Base-by-base conservation (phyloP, 2,113 vertebrate species). In the Gorsachius goisagi region DNA sequence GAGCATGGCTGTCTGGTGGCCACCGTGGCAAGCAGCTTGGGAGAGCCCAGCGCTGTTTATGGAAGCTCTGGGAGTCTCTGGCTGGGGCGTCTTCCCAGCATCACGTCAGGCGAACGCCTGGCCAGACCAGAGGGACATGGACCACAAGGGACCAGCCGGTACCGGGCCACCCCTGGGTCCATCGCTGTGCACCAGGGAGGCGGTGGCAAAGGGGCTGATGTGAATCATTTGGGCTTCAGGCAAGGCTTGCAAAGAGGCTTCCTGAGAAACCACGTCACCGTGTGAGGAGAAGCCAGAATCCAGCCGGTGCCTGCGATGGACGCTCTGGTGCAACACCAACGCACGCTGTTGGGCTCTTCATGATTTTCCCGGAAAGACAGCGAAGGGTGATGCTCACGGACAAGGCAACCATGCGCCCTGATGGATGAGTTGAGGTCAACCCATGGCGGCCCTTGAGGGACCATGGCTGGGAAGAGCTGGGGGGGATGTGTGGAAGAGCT, bases 241-340 rank as follows among this genome's bases (percentile, higher is more conserved):
- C 47, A 19, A 39, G 27, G 30, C 37, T 87, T 8, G 55, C 17
- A 60, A 4, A 8, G 67, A 33, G 44, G 26, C 26, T 68, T 39
- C 53, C 41, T 2, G 1, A 45, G 59, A 58, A 73, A 39, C 24
- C 18, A 1, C 0, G 0, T 1, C 26, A 7, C 20, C 7, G 5
- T 4, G 58, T 7, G 58, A 53, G 71, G 69, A 66, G 82, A 53
- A 22, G n/a, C 28, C 32, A 39, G 56, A 30, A 56, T 20, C 9
- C 79, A 11, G 66, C 27, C 0, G 17, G 32, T 23, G 59, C n/a
- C 41, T 2, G 2, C 1, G 55, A 22, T 9, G 64, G 76, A 33
- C 50, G 49, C n/a, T 44, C 3, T 1, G 52, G 49, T 6, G 37
- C 55, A 15, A 22, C 58, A 55, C 45, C 45, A 2, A 2, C 6